A percentile compares a stretch with the other conserved stretches of the same genome.
phyloP scores from a whole-genome alignment of 2,888 invertebrate genomes.

The Hirtodrosophila trivittata region DNA sequence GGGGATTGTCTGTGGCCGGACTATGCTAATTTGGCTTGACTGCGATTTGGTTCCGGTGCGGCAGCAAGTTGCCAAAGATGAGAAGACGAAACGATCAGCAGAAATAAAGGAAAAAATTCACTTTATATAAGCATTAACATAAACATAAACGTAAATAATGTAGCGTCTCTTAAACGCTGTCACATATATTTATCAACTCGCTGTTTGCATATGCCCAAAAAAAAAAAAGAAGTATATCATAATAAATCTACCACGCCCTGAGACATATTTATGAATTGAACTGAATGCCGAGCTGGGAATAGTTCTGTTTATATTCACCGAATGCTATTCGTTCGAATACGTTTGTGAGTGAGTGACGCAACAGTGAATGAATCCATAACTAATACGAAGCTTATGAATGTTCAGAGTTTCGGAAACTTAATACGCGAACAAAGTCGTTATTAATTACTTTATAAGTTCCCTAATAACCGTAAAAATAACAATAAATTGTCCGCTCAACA shows the following conservation, averaged over 20 bases:
- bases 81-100: constrained; percentile 40
- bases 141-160: constrained; percentile 24
- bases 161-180: constrained; percentile 37
- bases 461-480: constrained; percentile 71
- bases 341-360: constrained; percentile 42
- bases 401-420: constrained; percentile 51
- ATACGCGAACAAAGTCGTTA: constrained; percentile 61
- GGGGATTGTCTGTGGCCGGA: constrained; percentile 18
- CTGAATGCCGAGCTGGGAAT: not conserved
- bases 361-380: constrained; percentile 41
- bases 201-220: constrained; percentile 10
- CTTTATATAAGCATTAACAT: constrained; percentile 50
- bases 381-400: constrained; percentile 55
- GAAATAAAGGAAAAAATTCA: constrained; percentile 36
- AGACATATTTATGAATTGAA: constrained; percentile 34
- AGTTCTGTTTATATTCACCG: too few species aligned
- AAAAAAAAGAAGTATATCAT: constrained; percentile 12
- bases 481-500: constrained; percentile 39
- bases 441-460: constrained; percentile 68
- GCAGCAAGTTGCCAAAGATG: constrained; percentile 42
- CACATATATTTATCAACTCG: constrained; percentile 24
- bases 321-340: constrained; percentile 45
- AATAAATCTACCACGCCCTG: constrained; percentile 59
- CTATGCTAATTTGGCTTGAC: constrained; percentile 62
- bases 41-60: constrained; percentile 62